These are phyloP conservation scores for Amiota communis DNA, from an alignment of 2,888 invertebrate genomes.

Conservation along the genomic window DNA sequence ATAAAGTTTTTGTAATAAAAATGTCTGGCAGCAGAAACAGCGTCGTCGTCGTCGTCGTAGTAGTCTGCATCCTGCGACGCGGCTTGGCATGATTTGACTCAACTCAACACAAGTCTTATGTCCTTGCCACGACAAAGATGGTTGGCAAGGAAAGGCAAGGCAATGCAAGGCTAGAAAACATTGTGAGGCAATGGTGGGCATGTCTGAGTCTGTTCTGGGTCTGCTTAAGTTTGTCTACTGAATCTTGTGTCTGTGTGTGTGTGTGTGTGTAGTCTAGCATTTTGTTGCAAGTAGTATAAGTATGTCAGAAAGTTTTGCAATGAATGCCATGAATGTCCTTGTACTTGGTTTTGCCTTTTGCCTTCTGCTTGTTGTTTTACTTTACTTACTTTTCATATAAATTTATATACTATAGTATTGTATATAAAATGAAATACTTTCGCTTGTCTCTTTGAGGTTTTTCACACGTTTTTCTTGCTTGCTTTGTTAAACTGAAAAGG, in stretches of 20 bases:
- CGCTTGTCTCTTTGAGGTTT: neutral
- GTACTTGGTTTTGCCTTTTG: constrained; percentile 48
- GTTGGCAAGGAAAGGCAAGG: too few species aligned
- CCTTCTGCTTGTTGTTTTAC: constrained; percentile 2
- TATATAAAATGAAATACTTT: constrained; percentile 14
- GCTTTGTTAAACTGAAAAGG: constrained; percentile 11
- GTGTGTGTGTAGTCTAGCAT: constrained; percentile 61
- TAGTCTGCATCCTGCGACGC: constrained; percentile 29
- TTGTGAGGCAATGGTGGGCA: too few species aligned
- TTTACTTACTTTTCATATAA: neutral
- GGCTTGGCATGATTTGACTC: too few species aligned
- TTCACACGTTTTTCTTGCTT: constrained; percentile 33
- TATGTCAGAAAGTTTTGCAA: constrained; percentile 65
- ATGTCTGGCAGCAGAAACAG: constrained; percentile 55
- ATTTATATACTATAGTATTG: neutral
- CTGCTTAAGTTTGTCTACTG: constrained; percentile 9
- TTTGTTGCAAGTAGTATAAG: constrained; percentile 54
- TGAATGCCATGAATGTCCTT: constrained; percentile 59
- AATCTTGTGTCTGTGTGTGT: constrained; percentile 31
- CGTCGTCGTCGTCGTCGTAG: neutral
- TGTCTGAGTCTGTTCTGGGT: neutral
- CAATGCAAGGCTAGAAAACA: too few species aligned
- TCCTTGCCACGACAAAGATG: neutral
- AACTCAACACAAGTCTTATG: neutral
- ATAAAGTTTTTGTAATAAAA: constrained; percentile 67